Evolutionary conservation across 2,888 invertebrate genomes (phyloP), one percentile per base, ranked within the genome.

Genomic region (Willowsia nigromaculata): DNA sequence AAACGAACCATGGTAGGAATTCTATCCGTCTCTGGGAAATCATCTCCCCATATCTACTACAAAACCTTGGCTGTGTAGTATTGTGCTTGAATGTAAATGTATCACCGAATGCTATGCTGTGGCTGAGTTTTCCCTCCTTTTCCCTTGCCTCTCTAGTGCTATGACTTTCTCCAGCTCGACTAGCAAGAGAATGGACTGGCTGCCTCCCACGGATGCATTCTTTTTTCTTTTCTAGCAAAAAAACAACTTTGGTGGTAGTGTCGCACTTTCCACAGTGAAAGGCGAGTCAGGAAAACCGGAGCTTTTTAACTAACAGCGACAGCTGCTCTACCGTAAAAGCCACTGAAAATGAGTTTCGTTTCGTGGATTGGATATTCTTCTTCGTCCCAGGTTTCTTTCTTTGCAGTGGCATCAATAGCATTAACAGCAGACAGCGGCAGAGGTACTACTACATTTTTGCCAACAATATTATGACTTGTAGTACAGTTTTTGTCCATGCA

Each of bases 281-380:
- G 65, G 47, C 50, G 82, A 88, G 33, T 40, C 18, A 59, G 76
- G 76, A 88, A 83, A 78, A 37, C 62, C 25, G 74, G n/a, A 82
- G 53, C 78, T 81, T 65, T 88, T 88, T 82, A 88, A 88, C 68
- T 62, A 88, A 71, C 78, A 83, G 33, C 76, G 88, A 88, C 88
- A 88, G 82, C 83, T 83, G 88, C 88, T 81, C n/a, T 43, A 81
- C 59, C 22, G 81, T 33, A 59, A 59, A 43, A 83, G 68, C 68
- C 50, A 68, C 68, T 83, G 30, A 22, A 81, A 62, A 65, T 83
- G 27, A 65, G 43, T 71, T 83, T 83, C 13, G 43, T 71, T 83
- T 83, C 13, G 33, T 22, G 33, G 40, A 83, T 30, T 27, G 47
- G 47, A 50, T 74, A 47, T n/a, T 50, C 25, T 43, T 40, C 27